Evolutionary conservation across 2,113 vertebrate genomes (phyloP).

Genomic region (Reinhardtius hippoglossoides): DNA sequence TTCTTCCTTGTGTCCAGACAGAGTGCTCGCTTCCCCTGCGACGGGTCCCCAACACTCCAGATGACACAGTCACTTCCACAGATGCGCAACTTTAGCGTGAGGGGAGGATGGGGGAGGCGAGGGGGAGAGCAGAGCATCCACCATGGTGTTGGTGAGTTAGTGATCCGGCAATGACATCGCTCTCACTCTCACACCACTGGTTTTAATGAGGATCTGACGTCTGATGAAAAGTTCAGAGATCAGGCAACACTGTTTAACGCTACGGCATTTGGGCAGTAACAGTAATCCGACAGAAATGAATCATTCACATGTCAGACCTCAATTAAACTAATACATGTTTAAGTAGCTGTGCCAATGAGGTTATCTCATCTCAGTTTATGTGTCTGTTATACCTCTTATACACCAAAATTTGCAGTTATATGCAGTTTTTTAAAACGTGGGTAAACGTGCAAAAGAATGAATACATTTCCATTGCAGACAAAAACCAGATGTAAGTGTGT

Average conservation of each 20-base stretch:
- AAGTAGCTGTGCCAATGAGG: no score
- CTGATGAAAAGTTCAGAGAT: background rate
- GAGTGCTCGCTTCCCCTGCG: slow-evolving; percentile 33
- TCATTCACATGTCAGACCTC: no score
- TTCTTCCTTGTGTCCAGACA: slow-evolving; percentile 42
- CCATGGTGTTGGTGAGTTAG: background rate
- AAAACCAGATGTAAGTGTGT: no score
- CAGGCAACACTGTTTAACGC: no score
- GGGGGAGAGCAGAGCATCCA: slow-evolving; percentile 36
- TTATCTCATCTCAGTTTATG: no score
- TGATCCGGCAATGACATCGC: slow-evolving; percentile 2
- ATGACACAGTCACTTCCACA: slow-evolving; percentile 67
- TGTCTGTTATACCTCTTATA: no score
- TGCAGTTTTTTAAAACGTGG: no score
- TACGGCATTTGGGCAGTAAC: slow-evolving; percentile 8
- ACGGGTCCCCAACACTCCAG: slow-evolving; percentile 64
- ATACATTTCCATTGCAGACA: no score
- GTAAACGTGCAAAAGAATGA: no score
- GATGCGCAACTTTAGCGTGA: slow-evolving; percentile 66
- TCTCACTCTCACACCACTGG: slow-evolving; percentile 15
- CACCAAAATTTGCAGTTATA: no score
- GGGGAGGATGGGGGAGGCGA: background rate
- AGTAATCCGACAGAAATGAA: no score
- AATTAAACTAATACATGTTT: no score
- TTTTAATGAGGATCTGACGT: slow-evolving; percentile 16